phyloP scores from a whole-genome alignment of 2,888 invertebrate species.

The Spisula subtruncata region DNA sequence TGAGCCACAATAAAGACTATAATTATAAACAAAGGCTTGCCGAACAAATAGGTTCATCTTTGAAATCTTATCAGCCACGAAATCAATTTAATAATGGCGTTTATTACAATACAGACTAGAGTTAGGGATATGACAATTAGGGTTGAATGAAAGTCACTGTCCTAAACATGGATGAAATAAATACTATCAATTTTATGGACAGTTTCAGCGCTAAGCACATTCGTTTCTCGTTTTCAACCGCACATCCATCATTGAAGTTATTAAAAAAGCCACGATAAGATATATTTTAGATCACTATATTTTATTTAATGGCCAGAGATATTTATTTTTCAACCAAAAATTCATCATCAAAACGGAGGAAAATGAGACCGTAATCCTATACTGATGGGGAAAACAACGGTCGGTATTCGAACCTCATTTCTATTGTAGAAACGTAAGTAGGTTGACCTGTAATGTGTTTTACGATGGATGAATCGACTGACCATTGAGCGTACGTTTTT shows the following conservation, averaged over 20 bases:
- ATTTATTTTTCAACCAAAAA: neutral
- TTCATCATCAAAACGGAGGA: neutral
- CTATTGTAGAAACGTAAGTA: neutral
- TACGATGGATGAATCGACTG: neutral
- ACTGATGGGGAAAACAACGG: neutral
- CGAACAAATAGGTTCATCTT: neutral
- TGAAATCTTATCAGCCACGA: constrained; percentile 13
- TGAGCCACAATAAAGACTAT: neutral
- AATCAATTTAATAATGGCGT: neutral
- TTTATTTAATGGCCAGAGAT: neutral
- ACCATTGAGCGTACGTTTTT: neutral
- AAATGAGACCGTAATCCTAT: neutral
- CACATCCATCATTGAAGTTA: constrained; percentile 10
- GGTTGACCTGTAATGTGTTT: constrained; percentile 7
- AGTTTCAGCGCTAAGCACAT: neutral
- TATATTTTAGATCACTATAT: constrained; percentile 6
- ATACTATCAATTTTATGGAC: constrained; percentile 22
- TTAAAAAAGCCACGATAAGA: constrained; percentile 20
- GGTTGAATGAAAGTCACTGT: neutral
- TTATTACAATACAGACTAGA: neutral
- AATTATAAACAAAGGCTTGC: constrained; percentile 1
- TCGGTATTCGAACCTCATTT: neutral
- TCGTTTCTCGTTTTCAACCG: constrained; percentile 3
- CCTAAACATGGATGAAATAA: neutral
- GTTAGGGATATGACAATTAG: neutral